Base-by-base conservation (phyloP, 2,797 vertebrate species). In the Sebastes vulpes region DNA sequence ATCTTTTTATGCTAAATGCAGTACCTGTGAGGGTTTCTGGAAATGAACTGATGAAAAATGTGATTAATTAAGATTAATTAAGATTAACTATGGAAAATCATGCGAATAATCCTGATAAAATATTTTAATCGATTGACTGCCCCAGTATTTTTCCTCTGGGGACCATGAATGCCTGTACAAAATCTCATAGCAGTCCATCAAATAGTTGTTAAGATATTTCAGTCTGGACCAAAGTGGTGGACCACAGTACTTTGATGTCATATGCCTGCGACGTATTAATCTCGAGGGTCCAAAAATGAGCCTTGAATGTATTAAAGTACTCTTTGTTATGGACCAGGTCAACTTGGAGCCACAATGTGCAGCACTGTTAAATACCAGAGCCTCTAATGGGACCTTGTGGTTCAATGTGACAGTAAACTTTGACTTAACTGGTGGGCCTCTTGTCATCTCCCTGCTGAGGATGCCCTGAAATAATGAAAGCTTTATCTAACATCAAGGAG, bases 401-500 rank as follows among this genome's bases (percentile, higher is more conserved):
- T 77, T 72, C 64, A 76, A 57, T 4, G 18, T 26, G 38, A 65
- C 72, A 23, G 26, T 52, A 60, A 71, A 81, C 63, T 58, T 65
- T 65, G 42, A 65, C 16, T 75, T 38, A 29, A 65, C 69, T 5
- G 46, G 28, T 58, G 48, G 56, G 58, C 79, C 72, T 73, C 76
- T 75, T 58, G 71, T 78, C 75, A 68, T 75, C 56, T 70, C 71
- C 75, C 25, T 81, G 69, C 66, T 48, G 29, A 81, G 31, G 42
- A 76, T 48, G 32, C 46, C 57, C 68, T 79, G 74, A 85, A 75
- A 83, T 85, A 87, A 89, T 79, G 42, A 93, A 85, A 71, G 86
- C 73, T 85, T 91, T 87, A 89, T 90, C 75, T 66, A 48, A 84
- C 87, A 89, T 91, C 75, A 83, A 79, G 64, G 42, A 74, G 75